These are phyloP conservation scores for Strix aluco DNA, from an alignment of 2,113 vertebrate genomes.

Conservation along the genomic window DNA sequence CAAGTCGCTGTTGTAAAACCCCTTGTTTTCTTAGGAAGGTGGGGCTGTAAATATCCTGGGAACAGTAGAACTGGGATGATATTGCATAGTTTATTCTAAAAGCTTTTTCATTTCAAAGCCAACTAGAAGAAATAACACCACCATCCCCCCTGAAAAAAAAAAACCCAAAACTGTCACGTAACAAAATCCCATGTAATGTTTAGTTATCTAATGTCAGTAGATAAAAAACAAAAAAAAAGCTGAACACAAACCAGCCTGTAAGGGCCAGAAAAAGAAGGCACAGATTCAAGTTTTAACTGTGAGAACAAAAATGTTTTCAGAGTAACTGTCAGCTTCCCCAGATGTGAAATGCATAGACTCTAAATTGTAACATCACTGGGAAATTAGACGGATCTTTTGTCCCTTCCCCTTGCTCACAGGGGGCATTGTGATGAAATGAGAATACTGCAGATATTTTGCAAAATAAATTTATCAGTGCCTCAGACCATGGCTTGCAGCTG, in stretches of 20 bases:
- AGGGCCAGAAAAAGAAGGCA: slow-evolving; percentile 40
- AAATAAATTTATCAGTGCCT: background rate
- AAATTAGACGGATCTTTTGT: background rate
- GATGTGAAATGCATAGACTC: background rate
- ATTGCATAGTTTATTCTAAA: background rate
- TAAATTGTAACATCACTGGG: slow-evolving; percentile 1
- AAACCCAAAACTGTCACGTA: background rate
- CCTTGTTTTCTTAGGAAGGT: background rate
- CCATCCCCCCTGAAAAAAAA: fast-evolving
- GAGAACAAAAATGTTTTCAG: slow-evolving; percentile 51
- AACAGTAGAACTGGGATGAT: background rate
- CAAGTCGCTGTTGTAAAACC: background rate
- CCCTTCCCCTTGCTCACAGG: background rate
- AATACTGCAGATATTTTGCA: background rate
- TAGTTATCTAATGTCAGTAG: slow-evolving; percentile 39
- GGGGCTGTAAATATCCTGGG: background rate
- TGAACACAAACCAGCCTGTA: background rate
- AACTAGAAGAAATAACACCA: background rate
- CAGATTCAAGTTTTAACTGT: slow-evolving; percentile 50
- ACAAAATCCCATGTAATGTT: slow-evolving; percentile 12
- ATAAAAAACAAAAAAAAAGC: slow-evolving; percentile 2
- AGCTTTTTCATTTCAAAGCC: background rate
- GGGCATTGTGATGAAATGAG: background rate
- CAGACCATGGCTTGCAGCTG: background rate
- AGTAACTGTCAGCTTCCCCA: slow-evolving; percentile 50